Evolutionary conservation across 2,797 vertebrate species (phyloP), one percentile per base, ranked within the genome.

Genomic region (Chelmon rostratus): DNA sequence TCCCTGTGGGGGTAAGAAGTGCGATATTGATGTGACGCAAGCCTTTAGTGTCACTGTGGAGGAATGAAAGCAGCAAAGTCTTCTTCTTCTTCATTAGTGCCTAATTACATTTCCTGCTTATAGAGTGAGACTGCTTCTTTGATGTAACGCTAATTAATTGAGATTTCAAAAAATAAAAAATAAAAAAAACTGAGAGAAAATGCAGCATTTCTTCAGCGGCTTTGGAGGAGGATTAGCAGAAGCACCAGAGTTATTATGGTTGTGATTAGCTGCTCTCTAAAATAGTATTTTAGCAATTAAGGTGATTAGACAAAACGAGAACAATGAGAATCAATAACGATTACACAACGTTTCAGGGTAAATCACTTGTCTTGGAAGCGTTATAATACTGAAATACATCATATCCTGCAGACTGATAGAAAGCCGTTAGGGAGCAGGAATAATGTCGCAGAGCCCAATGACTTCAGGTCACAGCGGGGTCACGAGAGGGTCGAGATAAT

Each of bases 71-170:
- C 68, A 57, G 74, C 53, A 19, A 35, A 50, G 73, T 59, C 75
- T 42, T 84, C 74, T 83, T 84, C 74, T 83, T 88, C 81, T 91
- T 89, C 85, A 90, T 93, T 92, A 92, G 83, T 56, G 74, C 57
- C 84, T 91, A 90, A 93, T 91, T 92, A 90, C 88, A 82, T 88
- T 83, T 87, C 71, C 81, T 86, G 82, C 76, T 83, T 81, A 82
- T 82, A 85, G 83, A 89, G 81, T 82, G 75, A 82, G 62, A 80
- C 81, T 66, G 67, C 59, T 84, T 53, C 88, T 91, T 92, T 91
- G 89, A 93, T 89, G 78, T 82, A 71, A 83, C 65, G 61, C 79
- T 90, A 90, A 91, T 93, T 89, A 92, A 90, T 83, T 80, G 50
- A 86, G 80, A 87, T 85, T 80, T 83, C 13, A 50, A 16, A 28